Percentiles rank a stretch among this genome's conserved stretches.
Evolutionary conservation across 2,888 invertebrate species (phyloP).

Genomic region (Pammene aurita): DNA sequence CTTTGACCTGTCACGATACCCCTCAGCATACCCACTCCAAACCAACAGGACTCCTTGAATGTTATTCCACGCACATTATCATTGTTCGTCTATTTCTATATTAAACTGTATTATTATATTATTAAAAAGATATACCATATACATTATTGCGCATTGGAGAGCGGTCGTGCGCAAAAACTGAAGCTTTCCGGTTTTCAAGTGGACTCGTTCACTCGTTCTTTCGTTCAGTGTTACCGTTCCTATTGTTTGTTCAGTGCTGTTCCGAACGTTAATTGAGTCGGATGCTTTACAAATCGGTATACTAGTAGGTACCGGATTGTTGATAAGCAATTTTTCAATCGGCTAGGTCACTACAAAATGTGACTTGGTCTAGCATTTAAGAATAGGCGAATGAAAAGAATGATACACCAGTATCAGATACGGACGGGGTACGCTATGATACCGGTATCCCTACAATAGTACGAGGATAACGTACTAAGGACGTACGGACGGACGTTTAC

Average conservation of each 20-base stretch:
- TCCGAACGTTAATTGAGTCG: background rate
- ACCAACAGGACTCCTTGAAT: constrained; percentile 52
- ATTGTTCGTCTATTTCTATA: constrained; percentile 58
- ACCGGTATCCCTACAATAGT: too few relatives aligned
- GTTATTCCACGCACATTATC: constrained; percentile 47
- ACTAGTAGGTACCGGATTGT: too few relatives aligned
- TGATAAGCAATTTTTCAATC: too few relatives aligned
- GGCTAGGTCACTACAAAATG: too few relatives aligned
- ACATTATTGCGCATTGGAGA: constrained; percentile 64
- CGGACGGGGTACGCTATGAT: too few relatives aligned
- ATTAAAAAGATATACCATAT: constrained; percentile 79
- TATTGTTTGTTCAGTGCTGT: constrained; percentile 24
- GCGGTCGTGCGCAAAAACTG: constrained; percentile 75
- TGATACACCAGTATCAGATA: too few relatives aligned
- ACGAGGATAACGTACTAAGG: too few relatives aligned
- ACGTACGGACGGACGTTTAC: too few relatives aligned
- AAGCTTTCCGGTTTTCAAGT: constrained; percentile 80
- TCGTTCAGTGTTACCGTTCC: constrained; percentile 32
- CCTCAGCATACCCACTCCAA: constrained; percentile 52
- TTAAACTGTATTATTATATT: constrained; percentile 70
- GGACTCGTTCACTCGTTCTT: constrained; percentile 50
- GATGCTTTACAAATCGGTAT: background rate
- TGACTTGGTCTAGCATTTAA: too few relatives aligned
- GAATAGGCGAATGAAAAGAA: too few relatives aligned
- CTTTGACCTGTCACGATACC: constrained; percentile 17